Conservation (phyloP, 2,113 vertebrate genomes). For the Probosciger aterrimus region DNA sequence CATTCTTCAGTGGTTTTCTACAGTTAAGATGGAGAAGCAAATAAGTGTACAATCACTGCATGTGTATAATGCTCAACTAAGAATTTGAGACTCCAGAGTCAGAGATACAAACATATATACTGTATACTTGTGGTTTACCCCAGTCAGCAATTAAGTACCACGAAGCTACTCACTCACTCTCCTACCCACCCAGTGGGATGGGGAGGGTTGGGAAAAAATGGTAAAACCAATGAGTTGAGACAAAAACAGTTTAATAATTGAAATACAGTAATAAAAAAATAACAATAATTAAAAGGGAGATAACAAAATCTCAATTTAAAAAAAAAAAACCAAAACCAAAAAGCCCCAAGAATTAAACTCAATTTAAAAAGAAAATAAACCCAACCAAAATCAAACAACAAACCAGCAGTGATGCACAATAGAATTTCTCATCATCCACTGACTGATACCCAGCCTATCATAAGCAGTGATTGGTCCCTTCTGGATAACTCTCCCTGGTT, state of each 20-base stretch:
- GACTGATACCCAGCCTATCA: not conserved
- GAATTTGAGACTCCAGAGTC: not conserved
- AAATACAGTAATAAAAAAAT: not conserved
- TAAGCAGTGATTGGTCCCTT: not conserved
- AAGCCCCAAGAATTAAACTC: not conserved
- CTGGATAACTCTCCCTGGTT: not conserved
- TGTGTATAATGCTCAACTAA: not conserved
- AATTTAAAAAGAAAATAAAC: not conserved
- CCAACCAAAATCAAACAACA: not conserved
- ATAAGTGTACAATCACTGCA: not conserved
- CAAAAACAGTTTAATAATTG: not conserved
- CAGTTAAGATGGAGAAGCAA: not conserved
- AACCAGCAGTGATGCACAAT: not conserved
- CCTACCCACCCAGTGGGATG: not conserved
- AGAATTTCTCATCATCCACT: not conserved
- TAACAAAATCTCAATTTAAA: not conserved
- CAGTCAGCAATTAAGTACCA: not conserved
- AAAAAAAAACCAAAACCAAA: not conserved
- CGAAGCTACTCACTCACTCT: not conserved
- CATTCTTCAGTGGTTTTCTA: not conserved
- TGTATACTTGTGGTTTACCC: not conserved
- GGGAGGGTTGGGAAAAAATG: not conserved
- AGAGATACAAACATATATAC: not conserved
- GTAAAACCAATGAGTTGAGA: not conserved
- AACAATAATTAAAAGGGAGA: not conserved